phyloP scores from a whole-genome alignment of 2,113 vertebrate genomes.

The Melanerpes aurifrons region DNA sequence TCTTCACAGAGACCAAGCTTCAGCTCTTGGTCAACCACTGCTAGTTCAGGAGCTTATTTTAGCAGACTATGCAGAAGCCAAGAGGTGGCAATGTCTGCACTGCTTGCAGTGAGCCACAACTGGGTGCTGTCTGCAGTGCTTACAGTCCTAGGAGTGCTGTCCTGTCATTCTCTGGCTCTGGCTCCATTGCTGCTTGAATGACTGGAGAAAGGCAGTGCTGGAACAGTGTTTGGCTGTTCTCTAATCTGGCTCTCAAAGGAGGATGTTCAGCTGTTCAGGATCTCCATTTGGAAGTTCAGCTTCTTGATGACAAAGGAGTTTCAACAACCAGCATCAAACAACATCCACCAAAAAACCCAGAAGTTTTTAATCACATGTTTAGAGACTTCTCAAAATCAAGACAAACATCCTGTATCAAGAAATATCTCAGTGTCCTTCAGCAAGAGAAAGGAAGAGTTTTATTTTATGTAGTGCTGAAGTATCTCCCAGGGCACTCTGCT shows the following conservation, averaged over 20 bases:
- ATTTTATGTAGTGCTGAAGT: background rate
- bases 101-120: background rate
- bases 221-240: background rate
- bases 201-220: background rate
- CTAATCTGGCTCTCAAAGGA: background rate
- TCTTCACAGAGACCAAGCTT: background rate
- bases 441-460: background rate
- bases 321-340: background rate
- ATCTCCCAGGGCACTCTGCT: background rate
- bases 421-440: background rate
- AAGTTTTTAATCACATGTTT: background rate
- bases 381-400: background rate
- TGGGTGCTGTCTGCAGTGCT: background rate
- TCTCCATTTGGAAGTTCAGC: background rate
- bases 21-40: background rate
- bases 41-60: background rate
- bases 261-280: background rate
- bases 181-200: background rate
- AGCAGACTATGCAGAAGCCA: background rate
- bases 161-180: background rate
- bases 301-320: constrained; percentile 8
- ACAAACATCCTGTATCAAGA: background rate
- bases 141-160: background rate
- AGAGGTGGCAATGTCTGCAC: background rate
- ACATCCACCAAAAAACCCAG: background rate